Evolutionary conservation across 2,888 invertebrate genomes (phyloP).

Genomic region (Neelides folsomi): DNA sequence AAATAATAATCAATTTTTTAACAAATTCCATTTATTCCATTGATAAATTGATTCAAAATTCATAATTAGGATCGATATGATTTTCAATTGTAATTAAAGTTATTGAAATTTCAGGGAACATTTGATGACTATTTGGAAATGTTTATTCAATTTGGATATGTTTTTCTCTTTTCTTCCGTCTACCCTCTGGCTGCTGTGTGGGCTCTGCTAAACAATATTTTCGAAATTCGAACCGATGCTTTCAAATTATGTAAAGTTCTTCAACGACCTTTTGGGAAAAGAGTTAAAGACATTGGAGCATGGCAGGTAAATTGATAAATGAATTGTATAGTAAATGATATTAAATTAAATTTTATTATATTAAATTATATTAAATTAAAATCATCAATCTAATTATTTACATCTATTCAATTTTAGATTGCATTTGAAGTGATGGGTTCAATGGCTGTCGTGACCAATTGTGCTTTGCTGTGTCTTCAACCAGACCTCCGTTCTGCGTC

Average conservation of each 20-base stretch:
- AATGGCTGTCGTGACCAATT: slow-evolving; percentile 59
- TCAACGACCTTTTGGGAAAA: slow-evolving; percentile 52
- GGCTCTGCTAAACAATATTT: slow-evolving; percentile 58
- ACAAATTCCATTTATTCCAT: not conserved
- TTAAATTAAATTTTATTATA: too few species aligned
- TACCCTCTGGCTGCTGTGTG: slow-evolving; percentile 62
- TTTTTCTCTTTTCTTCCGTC: slow-evolving; percentile 61
- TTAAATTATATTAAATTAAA: too few species aligned
- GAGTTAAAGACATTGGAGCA: slow-evolving; percentile 57
- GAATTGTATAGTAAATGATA: too few species aligned
- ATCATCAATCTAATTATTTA: too few species aligned
- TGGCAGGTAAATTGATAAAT: slow-evolving; percentile 49
- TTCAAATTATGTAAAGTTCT: slow-evolving; percentile 58
- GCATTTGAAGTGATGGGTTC: slow-evolving; percentile 54
- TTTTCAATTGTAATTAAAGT: too few species aligned
- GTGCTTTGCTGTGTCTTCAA: slow-evolving; percentile 55
- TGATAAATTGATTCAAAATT: not conserved
- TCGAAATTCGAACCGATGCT: slow-evolving; percentile 59
- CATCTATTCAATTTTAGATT: slow-evolving; percentile 38
- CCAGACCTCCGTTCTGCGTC: slow-evolving; percentile 46
- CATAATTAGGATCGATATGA: not conserved
- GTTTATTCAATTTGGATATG: slow-evolving; percentile 66
- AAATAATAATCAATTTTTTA: not conserved
- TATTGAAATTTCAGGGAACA: slow-evolving; percentile 44
- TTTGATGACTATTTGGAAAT: slow-evolving; percentile 65